Conservation (phyloP, 2,797 vertebrate species). For the Champsocephalus gunnari region DNA sequence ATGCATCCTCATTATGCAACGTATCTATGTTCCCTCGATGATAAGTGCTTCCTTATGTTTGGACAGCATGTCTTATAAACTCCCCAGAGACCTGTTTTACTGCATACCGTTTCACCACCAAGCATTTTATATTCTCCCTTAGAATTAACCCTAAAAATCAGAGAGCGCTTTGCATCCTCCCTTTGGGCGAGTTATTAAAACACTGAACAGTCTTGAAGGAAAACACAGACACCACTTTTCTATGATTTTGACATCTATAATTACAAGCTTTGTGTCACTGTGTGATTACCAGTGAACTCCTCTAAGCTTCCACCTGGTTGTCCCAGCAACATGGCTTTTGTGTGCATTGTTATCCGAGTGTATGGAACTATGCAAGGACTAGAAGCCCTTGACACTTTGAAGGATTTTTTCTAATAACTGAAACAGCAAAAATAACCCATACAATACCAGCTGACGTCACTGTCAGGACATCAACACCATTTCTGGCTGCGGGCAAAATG, state of each 20-base stretch:
- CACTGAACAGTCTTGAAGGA: constrained; percentile 10
- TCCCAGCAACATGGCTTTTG: background rate
- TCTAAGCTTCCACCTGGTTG: background rate
- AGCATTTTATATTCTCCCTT: constrained; percentile 13
- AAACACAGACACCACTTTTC: background rate
- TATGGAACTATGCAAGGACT: background rate
- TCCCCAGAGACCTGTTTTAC: constrained; percentile 55
- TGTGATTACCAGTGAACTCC: background rate
- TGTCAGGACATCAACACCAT: constrained; percentile 25
- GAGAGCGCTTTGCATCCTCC: constrained; percentile 1
- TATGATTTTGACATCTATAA: constrained; percentile 1
- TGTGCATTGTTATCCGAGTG: background rate
- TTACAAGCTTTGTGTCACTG: background rate
- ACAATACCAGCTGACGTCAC: constrained; percentile 21
- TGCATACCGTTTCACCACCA: constrained; percentile 37
- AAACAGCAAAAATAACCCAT: constrained; percentile 2
- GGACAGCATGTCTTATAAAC: constrained; percentile 29
- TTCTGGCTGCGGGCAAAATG: constrained; percentile 18
- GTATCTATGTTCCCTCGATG: constrained; percentile 17
- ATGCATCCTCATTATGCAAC: constrained; percentile 60
- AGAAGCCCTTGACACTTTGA: constrained; percentile 37
- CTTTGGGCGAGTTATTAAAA: constrained; percentile 18
- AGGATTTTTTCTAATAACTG: constrained; percentile 24
- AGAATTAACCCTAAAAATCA: constrained; percentile 30
- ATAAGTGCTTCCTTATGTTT: constrained; percentile 74